Conservation (phyloP, 1,140 invertebrate species). For the Macrobrachium nipponense region DNA sequence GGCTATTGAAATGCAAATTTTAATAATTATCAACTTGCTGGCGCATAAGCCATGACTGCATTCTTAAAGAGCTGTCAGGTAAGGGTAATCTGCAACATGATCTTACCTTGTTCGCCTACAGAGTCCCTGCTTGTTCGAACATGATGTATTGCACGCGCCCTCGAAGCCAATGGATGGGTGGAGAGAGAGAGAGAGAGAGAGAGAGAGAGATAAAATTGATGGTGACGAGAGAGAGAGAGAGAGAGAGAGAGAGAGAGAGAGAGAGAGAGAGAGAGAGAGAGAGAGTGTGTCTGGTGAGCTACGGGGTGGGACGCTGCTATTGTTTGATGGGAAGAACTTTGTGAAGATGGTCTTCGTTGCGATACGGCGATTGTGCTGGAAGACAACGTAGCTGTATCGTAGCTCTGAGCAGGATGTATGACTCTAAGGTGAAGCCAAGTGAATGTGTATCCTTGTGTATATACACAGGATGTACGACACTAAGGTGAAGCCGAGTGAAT, state of each 20-base stretch:
- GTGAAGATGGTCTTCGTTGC: no score
- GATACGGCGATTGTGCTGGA: no score
- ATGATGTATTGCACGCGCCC: slow-evolving; percentile 47
- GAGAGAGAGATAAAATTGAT: not conserved
- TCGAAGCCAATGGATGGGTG: not conserved
- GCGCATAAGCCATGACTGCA: slow-evolving; percentile 60
- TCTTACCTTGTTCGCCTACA: slow-evolving; percentile 37
- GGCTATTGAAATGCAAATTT: slow-evolving; percentile 60
- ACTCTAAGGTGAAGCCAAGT: no score
- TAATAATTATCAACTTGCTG: slow-evolving; percentile 62
- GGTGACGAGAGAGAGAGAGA: not conserved
- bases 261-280: not conserved
- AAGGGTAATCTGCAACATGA: slow-evolving; percentile 48
- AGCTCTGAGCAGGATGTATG: no score
- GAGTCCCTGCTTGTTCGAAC: slow-evolving; percentile 35
- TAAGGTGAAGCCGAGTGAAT: no score
- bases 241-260: not conserved
- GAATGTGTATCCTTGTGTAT: no score
- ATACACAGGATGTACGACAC: no score
- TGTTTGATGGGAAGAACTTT: not conserved
- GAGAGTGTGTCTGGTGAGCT: not conserved
- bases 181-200: not conserved
- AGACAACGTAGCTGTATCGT: no score
- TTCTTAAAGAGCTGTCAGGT: slow-evolving; percentile 58
- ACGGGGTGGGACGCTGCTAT: not conserved